A percentile compares a stretch with the other conserved stretches of the same genome.
Evolutionary conservation across 2,888 invertebrate species (phyloP).

Genomic region (Trichogramma evanescens): DNA sequence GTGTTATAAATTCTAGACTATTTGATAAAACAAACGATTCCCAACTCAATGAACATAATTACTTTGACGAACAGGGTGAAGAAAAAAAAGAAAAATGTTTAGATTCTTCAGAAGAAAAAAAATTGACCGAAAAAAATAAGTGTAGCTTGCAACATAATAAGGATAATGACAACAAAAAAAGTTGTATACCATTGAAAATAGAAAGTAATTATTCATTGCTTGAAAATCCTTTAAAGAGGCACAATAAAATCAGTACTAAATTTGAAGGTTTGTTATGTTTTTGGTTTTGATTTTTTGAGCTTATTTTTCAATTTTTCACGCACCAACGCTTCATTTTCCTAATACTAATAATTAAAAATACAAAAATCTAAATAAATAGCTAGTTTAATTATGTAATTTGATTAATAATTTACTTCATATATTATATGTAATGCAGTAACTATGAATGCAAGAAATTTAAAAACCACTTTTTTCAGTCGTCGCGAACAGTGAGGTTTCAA

Average conservation of each 20-base stretch:
- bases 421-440: slow-evolving; percentile 6
- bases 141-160: neutral
- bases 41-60: too few species aligned
- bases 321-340: neutral
- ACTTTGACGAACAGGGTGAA: slow-evolving; percentile 6
- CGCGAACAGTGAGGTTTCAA: slow-evolving; percentile 33
- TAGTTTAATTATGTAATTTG: too few species aligned
- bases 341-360: neutral
- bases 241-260: slow-evolving; percentile 9
- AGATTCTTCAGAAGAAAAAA: neutral
- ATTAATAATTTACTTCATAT: too few species aligned
- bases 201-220: neutral
- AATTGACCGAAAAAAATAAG: neutral
- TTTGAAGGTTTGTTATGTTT: slow-evolving; percentile 29
- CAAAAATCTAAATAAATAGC: too few species aligned
- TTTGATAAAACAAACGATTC: too few species aligned
- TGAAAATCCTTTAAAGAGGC: neutral
- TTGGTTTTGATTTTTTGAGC: slow-evolving; percentile 5
- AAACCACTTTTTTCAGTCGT: slow-evolving; percentile 22
- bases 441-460: neutral
- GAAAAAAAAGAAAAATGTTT: slow-evolving; percentile 2
- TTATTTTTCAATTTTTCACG: neutral
- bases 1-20: too few species aligned
- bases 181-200: neutral
- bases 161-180: neutral